These are phyloP conservation scores for Platysteira castanea DNA, from an alignment of 2,113 vertebrate species.

Conservation along the genomic window DNA sequence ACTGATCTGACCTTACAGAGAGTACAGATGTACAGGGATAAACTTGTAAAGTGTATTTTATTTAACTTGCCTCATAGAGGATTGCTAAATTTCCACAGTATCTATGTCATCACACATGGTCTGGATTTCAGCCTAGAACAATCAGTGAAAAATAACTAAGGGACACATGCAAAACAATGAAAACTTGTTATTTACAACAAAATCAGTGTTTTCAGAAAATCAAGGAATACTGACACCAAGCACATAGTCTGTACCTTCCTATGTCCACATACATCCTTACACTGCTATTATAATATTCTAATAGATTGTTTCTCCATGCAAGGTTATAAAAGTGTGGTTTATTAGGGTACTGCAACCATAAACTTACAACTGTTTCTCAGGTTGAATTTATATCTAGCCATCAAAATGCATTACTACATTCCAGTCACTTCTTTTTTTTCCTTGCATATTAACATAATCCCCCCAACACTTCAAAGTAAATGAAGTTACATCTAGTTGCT, in stretches of 20 bases:
- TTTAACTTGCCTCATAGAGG: neutral
- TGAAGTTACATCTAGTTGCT: neutral
- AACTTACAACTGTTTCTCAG: neutral
- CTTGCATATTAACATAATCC: neutral
- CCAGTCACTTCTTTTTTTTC: neutral
- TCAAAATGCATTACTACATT: neutral
- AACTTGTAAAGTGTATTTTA: neutral
- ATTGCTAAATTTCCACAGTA: neutral
- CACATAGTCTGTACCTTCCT: neutral
- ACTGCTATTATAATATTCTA: neutral
- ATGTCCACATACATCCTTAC: neutral
- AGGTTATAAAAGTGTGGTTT: constrained; percentile 40
- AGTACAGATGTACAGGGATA: neutral
- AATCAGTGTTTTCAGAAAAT: neutral
- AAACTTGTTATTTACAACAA: neutral
- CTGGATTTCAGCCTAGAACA: neutral
- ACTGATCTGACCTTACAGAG: neutral
- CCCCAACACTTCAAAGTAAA: neutral
- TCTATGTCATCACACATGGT: neutral
- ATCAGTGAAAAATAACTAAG: neutral
- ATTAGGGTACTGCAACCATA: neutral
- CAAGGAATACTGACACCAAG: neutral
- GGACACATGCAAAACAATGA: neutral
- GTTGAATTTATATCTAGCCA: constrained; percentile 23
- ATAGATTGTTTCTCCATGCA: neutral